A percentile compares a stretch with the other conserved stretches of the same genome.
phyloP scores from a whole-genome alignment of 1,140 invertebrate species.

The Sminthurinus signatus region DNA sequence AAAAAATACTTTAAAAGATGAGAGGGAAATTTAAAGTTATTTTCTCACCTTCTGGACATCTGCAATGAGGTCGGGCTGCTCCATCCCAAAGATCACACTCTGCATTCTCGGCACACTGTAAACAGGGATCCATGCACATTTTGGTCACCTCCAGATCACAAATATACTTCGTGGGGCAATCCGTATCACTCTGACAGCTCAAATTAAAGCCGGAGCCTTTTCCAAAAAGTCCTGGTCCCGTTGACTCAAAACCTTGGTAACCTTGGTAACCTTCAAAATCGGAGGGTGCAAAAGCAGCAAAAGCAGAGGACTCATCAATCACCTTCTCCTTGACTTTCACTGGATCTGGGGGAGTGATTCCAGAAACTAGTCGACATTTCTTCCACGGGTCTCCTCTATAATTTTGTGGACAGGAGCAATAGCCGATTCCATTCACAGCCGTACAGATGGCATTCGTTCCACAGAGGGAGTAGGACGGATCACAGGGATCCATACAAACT shows the following conservation, averaged over 20 bases:
- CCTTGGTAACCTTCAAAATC: no score
- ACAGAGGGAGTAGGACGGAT: conserved; percentile 17
- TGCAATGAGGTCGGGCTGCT: neutral
- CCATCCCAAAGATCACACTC: conserved; percentile 2
- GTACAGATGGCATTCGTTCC: conserved; percentile 67
- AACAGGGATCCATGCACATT: conserved; percentile 4
- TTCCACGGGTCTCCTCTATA: conserved; percentile 55
- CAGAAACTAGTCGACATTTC: neutral
- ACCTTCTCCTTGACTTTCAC: neutral
- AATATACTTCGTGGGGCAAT: conserved; percentile 8
- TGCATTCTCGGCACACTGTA: neutral
- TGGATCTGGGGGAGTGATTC: neutral
- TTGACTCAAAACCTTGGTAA: no score
- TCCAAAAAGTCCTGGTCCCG: no score
- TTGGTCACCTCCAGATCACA: neutral
- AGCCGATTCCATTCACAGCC: conserved; percentile 50
- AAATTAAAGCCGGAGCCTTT: no score
- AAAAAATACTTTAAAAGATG: no score
- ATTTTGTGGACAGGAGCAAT: conserved; percentile 58
- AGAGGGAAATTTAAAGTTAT: no score
- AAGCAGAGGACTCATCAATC: neutral
- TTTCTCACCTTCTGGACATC: neutral
- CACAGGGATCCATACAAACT: conserved; percentile 45
- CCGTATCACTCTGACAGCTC: neutral
- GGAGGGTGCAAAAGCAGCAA: neutral